Conservation (phyloP, 2,113 vertebrate genomes). For the Lichenostomus cassidix region DNA sequence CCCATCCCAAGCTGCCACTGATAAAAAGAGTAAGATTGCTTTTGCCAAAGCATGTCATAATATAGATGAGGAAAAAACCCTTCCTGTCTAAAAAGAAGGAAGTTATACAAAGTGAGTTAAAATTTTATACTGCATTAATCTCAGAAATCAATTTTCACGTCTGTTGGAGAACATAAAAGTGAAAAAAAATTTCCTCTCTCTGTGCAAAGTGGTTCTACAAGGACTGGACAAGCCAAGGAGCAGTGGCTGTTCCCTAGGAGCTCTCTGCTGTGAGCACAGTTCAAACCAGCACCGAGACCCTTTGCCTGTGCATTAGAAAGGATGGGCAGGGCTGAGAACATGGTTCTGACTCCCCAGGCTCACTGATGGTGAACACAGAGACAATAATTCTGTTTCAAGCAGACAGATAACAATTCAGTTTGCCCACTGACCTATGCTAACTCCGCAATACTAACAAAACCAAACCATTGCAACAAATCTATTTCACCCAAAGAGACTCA, state of each 20-base stretch:
- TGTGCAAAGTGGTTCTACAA: not conserved
- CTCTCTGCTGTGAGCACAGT: fast-evolving
- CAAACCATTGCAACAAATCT: not conserved
- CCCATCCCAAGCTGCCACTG: slow-evolving; percentile 36
- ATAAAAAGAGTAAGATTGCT: slow-evolving; percentile 38
- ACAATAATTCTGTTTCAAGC: not conserved
- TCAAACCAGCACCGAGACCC: not conserved
- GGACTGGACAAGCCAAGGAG: not conserved
- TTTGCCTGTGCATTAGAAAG: not conserved
- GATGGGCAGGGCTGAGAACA: not conserved
- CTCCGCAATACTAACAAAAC: not conserved
- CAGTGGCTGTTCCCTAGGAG: not conserved
- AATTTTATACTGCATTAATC: slow-evolving; percentile 30
- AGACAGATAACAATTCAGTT: slow-evolving; percentile 1
- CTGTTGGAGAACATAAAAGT: not conserved
- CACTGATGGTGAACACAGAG: not conserved
- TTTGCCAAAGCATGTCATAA: slow-evolving; percentile 20
- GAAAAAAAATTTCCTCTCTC: not conserved
- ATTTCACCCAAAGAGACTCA: not conserved
- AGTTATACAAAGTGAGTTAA: not conserved
- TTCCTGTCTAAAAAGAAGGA: not conserved
- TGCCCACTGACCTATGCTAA: slow-evolving; percentile 22
- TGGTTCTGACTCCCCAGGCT: not conserved
- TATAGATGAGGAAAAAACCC: not conserved
- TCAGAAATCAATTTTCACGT: slow-evolving; percentile 22